A percentile compares a stretch with the other conserved stretches of the same genome.
Conservation (phyloP, 2,888 invertebrate genomes). For the Thecophora atra region DNA sequence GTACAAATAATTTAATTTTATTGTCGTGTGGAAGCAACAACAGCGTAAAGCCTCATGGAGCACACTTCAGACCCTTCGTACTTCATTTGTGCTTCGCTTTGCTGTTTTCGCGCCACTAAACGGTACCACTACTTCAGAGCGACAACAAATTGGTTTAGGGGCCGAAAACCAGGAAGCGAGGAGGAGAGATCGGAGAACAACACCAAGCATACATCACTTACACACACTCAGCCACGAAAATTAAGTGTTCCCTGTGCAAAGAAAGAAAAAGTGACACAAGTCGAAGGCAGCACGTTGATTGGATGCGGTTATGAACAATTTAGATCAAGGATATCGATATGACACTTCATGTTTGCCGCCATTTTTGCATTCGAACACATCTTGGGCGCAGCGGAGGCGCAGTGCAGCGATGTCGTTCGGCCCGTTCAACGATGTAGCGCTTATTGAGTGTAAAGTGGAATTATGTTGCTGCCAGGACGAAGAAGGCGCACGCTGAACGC, state of each 20-base stretch:
- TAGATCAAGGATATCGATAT: constrained; percentile 60
- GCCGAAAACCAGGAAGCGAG: not conserved
- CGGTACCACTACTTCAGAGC: not conserved
- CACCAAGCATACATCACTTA: not conserved
- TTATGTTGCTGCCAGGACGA: not conserved
- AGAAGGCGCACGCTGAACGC: not conserved
- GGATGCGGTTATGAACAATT: constrained; percentile 60
- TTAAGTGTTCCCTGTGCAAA: not conserved
- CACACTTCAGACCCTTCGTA: constrained; percentile 1
- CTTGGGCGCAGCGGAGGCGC: not conserved
- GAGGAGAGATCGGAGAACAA: too few relatives aligned
- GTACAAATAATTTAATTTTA: constrained; percentile 23
- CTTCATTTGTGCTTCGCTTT: not conserved
- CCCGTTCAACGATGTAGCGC: not conserved
- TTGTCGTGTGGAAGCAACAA: not conserved
- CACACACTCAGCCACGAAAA: not conserved
- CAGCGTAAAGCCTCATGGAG: constrained; percentile 4
- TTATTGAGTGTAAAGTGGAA: not conserved
- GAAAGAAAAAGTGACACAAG: not conserved
- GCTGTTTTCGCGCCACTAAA: constrained; percentile 20
- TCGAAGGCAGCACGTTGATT: constrained; percentile 49
- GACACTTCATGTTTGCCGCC: constrained; percentile 48
- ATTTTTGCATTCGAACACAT: constrained; percentile 54
- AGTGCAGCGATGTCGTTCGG: not conserved
- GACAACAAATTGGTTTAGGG: too few relatives aligned